A percentile compares a stretch with the other conserved stretches of the same genome.
Evolutionary conservation across 2,797 vertebrate genomes (phyloP).

Genomic region (Acipenser ruthenus): DNA sequence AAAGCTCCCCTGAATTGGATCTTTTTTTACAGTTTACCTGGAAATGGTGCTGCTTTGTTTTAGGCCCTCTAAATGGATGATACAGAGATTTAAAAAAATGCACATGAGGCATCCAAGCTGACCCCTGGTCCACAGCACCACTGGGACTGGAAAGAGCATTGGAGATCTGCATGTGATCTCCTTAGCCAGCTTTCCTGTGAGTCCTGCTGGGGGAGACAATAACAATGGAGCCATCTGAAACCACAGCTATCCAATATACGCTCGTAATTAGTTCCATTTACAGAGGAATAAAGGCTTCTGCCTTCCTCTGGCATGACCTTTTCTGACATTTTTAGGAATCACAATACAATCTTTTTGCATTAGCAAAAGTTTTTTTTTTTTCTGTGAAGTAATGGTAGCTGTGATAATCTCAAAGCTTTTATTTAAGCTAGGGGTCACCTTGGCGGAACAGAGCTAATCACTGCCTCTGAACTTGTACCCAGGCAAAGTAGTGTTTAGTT

Average conservation of each 20-base stretch:
- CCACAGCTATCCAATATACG: neutral
- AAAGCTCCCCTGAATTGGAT: too few relatives aligned
- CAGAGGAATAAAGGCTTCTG: slow-evolving; percentile 2
- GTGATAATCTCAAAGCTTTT: slow-evolving; percentile 1
- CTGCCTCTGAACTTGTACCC: neutral
- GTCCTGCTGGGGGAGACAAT: neutral
- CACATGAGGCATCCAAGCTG: too few relatives aligned
- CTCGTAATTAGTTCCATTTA: slow-evolving; percentile 4
- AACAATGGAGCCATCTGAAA: neutral
- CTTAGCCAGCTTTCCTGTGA: neutral
- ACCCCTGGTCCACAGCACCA: too few relatives aligned
- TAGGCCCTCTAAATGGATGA: too few relatives aligned
- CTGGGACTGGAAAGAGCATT: too few relatives aligned
- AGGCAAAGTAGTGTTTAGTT: neutral
- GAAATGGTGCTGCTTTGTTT: too few relatives aligned
- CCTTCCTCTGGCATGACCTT: slow-evolving; percentile 1
- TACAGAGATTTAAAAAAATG: too few relatives aligned
- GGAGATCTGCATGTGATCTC: neutral
- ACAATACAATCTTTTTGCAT: slow-evolving; percentile 6
- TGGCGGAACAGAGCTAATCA: neutral
- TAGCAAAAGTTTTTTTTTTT: neutral
- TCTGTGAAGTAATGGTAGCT: neutral
- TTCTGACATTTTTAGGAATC: slow-evolving; percentile 8
- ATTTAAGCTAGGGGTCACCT: neutral
- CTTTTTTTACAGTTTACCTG: too few relatives aligned